Conservation (phyloP, 2,113 vertebrate species). For the Blennius ocellaris region DNA sequence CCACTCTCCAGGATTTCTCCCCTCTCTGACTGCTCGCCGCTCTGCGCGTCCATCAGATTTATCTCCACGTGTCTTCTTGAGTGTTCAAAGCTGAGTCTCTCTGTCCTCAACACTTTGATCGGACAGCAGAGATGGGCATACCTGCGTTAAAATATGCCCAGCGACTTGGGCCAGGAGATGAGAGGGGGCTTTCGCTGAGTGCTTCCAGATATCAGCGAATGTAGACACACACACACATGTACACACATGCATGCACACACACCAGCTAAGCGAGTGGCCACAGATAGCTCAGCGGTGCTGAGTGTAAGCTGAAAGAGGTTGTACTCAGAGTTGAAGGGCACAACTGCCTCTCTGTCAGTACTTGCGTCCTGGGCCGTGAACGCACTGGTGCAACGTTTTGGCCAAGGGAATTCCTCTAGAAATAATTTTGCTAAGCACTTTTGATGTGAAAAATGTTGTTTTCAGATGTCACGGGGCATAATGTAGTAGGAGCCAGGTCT, state of each 20-base stretch:
- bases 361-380: conserved; percentile 6
- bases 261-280: conserved; percentile 2
- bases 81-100: conserved; percentile 24
- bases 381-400: neutral
- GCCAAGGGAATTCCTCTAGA: neutral
- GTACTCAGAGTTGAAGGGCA: neutral
- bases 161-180: conserved; percentile 46
- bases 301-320: conserved; percentile 25
- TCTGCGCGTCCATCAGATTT: conserved; percentile 3
- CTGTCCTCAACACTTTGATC: conserved; percentile 48
- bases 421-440: neutral
- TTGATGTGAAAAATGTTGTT: conserved; percentile 19
- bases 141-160: conserved; percentile 42
- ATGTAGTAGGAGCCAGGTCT: neutral
- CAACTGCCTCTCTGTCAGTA: neutral
- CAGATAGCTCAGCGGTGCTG: neutral
- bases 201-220: conserved; percentile 53
- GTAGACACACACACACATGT: neutral
- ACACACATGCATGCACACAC: neutral
- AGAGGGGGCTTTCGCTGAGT: conserved; percentile 48
- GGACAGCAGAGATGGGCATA: conserved; percentile 32
- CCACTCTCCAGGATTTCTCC: neutral
- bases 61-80: conserved; percentile 27
- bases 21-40: neutral
- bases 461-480: neutral